Evolutionary conservation across 2,888 invertebrate genomes (phyloP).

Genomic region (Seladonia tumulorum): DNA sequence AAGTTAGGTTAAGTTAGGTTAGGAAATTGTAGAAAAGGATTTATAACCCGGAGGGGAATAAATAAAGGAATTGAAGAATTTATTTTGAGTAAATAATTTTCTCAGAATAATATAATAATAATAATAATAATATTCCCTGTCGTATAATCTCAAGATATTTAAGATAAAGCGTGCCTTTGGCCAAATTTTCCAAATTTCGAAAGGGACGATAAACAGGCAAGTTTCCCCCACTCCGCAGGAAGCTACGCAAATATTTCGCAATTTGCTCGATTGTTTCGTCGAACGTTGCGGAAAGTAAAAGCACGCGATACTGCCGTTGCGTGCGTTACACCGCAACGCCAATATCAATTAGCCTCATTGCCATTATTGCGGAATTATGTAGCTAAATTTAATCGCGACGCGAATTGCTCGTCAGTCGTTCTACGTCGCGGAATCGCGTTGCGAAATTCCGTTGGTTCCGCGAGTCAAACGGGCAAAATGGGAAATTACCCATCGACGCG

Average conservation of each 20-base stretch:
- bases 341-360: slow-evolving; percentile 13
- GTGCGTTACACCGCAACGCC: slow-evolving; percentile 1
- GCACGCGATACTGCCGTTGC: background rate
- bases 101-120: too few relatives aligned
- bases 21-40: too few relatives aligned
- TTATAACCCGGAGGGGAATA: too few relatives aligned
- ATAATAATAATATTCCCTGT: too few relatives aligned
- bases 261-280: background rate
- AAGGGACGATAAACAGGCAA: background rate
- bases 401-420: background rate
- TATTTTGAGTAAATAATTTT: too few relatives aligned
- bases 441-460: background rate
- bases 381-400: slow-evolving; percentile 2
- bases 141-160: too few relatives aligned
- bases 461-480: background rate
- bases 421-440: background rate
- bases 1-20: too few relatives aligned
- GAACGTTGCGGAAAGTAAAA: background rate
- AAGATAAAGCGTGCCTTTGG: too few relatives aligned
- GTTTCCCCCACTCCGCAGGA: background rate
- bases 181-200: too few relatives aligned
- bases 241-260: background rate
- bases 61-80: too few relatives aligned
- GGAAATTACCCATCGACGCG: background rate
- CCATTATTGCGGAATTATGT: slow-evolving; percentile 1